A percentile compares a stretch with the other conserved stretches of the same genome.
Conservation (phyloP, 1,140 invertebrate species). For the Heliconius himera region DNA sequence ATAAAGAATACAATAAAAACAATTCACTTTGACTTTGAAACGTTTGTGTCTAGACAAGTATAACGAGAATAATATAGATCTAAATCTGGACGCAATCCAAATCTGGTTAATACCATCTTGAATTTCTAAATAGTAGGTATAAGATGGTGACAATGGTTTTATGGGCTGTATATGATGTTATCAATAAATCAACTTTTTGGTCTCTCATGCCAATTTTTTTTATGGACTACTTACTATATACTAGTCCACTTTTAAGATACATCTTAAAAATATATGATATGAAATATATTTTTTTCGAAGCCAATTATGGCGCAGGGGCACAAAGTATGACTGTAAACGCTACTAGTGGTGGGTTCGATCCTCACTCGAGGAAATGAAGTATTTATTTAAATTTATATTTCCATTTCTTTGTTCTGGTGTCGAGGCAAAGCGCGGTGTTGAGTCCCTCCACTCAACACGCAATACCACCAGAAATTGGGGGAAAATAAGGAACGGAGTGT, state of each 20-base stretch:
- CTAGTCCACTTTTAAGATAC: background rate
- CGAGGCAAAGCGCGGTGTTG: too few relatives aligned
- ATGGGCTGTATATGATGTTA: background rate
- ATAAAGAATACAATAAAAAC: background rate
- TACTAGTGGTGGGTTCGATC: too few relatives aligned
- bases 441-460: too few relatives aligned
- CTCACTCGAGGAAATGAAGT: too few relatives aligned
- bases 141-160: slow-evolving; percentile 6
- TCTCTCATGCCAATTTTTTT: slow-evolving; percentile 9
- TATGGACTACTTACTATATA: too few relatives aligned
- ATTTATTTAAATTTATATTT: too few relatives aligned
- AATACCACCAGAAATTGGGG: too few relatives aligned
- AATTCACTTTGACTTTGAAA: background rate
- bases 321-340: too few relatives aligned
- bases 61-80: background rate
- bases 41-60: background rate
- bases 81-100: background rate
- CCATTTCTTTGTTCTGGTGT: too few relatives aligned
- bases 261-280: background rate
- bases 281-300: too few relatives aligned
- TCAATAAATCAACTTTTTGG: background rate
- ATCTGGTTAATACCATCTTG: background rate
- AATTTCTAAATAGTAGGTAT: background rate
- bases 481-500: too few relatives aligned
- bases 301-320: too few relatives aligned